Evolutionary conservation across 92 coral and sea anemone genomes (phyloP), one percentile per base, ranked within the genome.

Genomic region (Porites evermanni): DNA sequence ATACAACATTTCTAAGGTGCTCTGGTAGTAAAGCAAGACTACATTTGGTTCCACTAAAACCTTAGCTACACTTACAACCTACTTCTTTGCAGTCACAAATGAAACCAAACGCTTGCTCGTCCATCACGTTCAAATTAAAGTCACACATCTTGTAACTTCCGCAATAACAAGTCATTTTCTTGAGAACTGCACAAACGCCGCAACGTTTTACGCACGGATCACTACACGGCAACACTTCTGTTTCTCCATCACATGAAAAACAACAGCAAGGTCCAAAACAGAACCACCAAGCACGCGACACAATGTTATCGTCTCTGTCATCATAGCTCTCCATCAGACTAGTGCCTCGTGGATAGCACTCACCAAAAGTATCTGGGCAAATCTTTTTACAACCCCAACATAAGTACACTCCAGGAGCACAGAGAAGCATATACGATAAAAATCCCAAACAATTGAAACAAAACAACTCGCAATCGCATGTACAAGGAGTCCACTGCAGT

Each of bases 41-140:
- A 38, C 47, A 38, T 5, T 38, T 38, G 47, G 47, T 38, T 38
- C 24, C 20, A 13, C 19, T 21, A 4, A 29, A 21, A 29, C 11
- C 13, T 19, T 12, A 26, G 32, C 13, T 8, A 29, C 24, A 26
- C 24, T 67, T 11, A 67, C 24, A 67, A n/a, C 24, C 24, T 19
- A 67, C 23, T 69, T 93, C 92, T 38, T 67, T 78, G 12, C 74
- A 75, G 65, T 94, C 94, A 74, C 95, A 94, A 64, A 94, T 84
- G 78, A 89, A 94, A 3, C 98, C 98, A 88, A 93, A 93, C 2
- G 94, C 91, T 47, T 91, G 87, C 67, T 90, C 95, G 77, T 94
- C 98, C 81, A 92, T 78, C 17, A 74, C 44, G 60, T 88, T 88
- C 18, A 85, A 21, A 17, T 54, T 90, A 63, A 67, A 90, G 59